Evolutionary conservation across 2,113 vertebrate species (phyloP).

Genomic region (Sylvietta virens): DNA sequence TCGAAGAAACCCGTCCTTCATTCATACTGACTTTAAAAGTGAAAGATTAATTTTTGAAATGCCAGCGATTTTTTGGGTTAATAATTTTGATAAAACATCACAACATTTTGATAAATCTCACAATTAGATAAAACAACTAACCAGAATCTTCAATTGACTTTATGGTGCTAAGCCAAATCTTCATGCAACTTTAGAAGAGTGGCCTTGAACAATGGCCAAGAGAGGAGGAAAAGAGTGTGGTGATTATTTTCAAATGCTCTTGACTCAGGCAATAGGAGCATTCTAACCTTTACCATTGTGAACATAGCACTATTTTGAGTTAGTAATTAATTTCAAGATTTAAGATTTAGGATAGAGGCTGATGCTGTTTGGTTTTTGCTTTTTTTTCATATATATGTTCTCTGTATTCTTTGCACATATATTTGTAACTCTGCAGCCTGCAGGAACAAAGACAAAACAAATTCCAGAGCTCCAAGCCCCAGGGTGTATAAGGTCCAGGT

Average conservation of each 20-base stretch:
- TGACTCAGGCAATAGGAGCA: background rate
- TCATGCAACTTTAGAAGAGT: background rate
- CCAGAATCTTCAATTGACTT: background rate
- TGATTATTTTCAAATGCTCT: background rate
- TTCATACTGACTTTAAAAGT: background rate
- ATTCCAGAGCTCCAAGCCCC: background rate
- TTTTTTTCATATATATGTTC: background rate
- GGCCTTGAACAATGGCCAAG: background rate
- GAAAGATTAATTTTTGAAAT: background rate
- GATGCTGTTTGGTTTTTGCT: rapidly evolving
- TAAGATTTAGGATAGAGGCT: background rate
- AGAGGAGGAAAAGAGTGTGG: background rate
- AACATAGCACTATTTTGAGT: background rate
- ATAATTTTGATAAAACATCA: background rate
- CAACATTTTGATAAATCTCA: background rate
- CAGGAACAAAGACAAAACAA: background rate
- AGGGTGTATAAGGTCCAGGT: rapidly evolving
- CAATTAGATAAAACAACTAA: background rate
- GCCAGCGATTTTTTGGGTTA: background rate
- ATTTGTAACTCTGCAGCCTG: background rate
- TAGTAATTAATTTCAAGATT: background rate
- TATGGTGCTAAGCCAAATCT: background rate
- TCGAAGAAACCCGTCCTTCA: background rate
- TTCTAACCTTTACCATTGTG: background rate
- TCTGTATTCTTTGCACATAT: background rate